These are phyloP conservation scores for Euspilapteryx auroguttella DNA, from an alignment of 2,888 invertebrate species.

Conservation along the genomic window DNA sequence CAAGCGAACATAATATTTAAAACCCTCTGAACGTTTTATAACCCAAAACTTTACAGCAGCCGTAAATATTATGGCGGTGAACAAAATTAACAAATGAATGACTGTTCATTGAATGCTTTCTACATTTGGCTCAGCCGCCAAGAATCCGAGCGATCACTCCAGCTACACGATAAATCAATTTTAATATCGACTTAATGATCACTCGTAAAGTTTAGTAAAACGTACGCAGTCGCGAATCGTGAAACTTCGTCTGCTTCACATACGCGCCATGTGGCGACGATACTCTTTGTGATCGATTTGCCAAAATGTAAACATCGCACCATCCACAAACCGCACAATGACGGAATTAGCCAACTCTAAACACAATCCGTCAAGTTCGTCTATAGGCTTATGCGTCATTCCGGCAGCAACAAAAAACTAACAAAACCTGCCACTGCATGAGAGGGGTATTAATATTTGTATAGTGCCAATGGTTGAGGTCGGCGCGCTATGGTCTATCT, in stretches of 20 bases:
- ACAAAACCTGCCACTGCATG: too few species aligned
- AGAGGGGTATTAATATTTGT: too few species aligned
- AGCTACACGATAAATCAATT: constrained; percentile 40
- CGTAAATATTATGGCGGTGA: constrained; percentile 36
- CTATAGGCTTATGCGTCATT: too few species aligned
- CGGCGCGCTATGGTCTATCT: too few species aligned
- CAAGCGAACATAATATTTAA: constrained; percentile 1
- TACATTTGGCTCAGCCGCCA: constrained; percentile 24
- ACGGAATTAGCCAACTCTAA: too few species aligned
- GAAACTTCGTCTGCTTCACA: constrained; percentile 4
- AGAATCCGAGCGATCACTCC: constrained; percentile 33
- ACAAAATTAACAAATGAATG: constrained; percentile 53
- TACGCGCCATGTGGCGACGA: too few species aligned
- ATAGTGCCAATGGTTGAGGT: too few species aligned
- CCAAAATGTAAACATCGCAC: neutral
- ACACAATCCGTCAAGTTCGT: too few species aligned
- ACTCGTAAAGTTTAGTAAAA: constrained; percentile 31
- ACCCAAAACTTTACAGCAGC: constrained; percentile 33
- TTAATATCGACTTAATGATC: constrained; percentile 48
- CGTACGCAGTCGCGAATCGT: constrained; percentile 13
- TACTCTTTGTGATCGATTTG: neutral
- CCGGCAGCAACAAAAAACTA: too few species aligned
- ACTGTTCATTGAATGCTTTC: constrained; percentile 33
- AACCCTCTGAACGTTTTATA: constrained; percentile 27
- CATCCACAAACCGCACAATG: constrained; percentile 8